Evolutionary conservation across 2,113 vertebrate genomes (phyloP).

Genomic region (Chauna torquata): DNA sequence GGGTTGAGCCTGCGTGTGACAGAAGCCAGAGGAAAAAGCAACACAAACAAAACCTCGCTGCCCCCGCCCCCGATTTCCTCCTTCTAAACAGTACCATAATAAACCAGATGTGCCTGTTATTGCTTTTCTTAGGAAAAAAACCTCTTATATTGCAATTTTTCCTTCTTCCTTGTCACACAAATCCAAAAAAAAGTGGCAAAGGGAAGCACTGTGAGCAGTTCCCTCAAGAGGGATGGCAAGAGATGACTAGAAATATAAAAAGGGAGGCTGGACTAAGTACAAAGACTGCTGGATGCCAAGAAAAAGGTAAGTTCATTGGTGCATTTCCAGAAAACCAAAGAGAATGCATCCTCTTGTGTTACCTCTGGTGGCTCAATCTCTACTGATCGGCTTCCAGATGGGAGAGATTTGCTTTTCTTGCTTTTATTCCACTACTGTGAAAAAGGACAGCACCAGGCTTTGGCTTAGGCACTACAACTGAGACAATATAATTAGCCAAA

Average conservation of each 20-base stretch:
- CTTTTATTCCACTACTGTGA: background rate
- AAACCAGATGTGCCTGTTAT: background rate
- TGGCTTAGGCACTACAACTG: background rate
- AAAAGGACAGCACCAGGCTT: background rate
- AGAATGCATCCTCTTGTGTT: background rate
- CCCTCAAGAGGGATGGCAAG: background rate
- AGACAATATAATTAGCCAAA: background rate
- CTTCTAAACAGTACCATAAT: constrained; percentile 23
- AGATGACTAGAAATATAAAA: background rate
- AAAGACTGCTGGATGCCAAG: background rate
- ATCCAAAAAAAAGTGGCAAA: background rate
- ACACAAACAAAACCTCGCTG: constrained; percentile 39
- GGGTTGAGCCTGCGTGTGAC: background rate
- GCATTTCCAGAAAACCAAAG: background rate
- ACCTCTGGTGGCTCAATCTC: background rate
- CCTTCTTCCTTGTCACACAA: background rate
- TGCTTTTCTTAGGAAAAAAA: background rate
- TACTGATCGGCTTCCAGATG: background rate
- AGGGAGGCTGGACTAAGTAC: background rate
- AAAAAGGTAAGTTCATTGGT: background rate
- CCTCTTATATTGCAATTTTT: background rate
- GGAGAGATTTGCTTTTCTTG: background rate
- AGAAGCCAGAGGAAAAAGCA: constrained; percentile 18
- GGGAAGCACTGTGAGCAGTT: background rate
- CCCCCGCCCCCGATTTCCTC: background rate